Percentiles rank a stretch among this genome's conserved stretches.
Conservation (phyloP, 2,797 vertebrate genomes). For the Tragopan temminckii region DNA sequence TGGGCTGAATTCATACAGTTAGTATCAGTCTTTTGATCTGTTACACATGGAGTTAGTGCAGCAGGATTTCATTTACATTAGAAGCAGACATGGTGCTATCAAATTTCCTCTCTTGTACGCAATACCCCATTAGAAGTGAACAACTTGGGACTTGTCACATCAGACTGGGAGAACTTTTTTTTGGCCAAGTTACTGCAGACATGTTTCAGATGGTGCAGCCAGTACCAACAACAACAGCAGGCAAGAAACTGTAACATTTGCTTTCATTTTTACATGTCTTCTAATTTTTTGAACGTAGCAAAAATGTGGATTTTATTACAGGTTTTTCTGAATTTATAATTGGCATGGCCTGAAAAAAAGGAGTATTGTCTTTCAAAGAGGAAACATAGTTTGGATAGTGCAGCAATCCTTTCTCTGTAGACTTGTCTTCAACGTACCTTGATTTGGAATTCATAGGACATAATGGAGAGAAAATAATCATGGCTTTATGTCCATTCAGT, state of each 20-base stretch:
- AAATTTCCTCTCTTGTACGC: not conserved
- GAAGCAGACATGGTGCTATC: not conserved
- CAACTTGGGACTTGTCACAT: not conserved
- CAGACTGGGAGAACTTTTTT: not conserved
- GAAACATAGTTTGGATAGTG: not conserved
- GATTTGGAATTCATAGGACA: not conserved
- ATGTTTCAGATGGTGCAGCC: not conserved
- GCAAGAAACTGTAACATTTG: not conserved
- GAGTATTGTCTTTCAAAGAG: not conserved
- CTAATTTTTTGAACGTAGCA: not conserved
- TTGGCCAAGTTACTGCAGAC: not conserved
- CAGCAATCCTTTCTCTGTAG: not conserved
- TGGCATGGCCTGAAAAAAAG: not conserved
- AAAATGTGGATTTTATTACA: not conserved
- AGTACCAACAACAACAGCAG: not conserved
- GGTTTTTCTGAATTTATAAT: not conserved
- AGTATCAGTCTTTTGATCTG: not conserved
- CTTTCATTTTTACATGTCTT: not conserved
- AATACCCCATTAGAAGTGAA: not conserved
- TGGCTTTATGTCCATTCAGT: not conserved
- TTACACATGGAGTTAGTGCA: not conserved
- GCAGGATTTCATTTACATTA: not conserved
- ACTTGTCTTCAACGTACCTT: not conserved
- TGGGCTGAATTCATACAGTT: not conserved
- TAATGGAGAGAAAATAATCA: not conserved